phyloP scores from a whole-genome alignment of 2,797 vertebrate genomes.

The Lacerta agilis region DNA sequence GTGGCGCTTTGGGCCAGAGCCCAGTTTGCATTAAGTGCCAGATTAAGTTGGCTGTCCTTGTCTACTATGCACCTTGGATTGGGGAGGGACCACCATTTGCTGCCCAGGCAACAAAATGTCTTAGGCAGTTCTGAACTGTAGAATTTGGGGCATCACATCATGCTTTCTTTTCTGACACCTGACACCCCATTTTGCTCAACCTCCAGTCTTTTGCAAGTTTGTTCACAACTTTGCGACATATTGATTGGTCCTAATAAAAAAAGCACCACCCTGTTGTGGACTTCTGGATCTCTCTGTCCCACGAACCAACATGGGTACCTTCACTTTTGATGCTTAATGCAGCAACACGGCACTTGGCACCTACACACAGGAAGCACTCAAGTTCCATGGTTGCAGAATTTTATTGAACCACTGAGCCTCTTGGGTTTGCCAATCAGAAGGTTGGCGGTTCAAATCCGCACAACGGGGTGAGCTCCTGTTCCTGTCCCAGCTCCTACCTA shows the following conservation, averaged over 20 bases:
- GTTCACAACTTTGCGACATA: not conserved
- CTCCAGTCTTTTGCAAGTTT: not conserved
- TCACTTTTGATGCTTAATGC: not conserved
- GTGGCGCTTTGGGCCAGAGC: no score
- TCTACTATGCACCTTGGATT: no score
- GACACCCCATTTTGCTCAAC: not conserved
- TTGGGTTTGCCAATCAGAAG: no score
- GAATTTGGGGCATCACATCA: not conserved
- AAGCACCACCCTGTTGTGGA: not conserved
- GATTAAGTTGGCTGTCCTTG: not conserved
- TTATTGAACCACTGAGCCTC: not conserved
- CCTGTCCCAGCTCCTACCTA: no score
- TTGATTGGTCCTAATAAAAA: not conserved
- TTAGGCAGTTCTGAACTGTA: not conserved
- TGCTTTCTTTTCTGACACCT: not conserved
- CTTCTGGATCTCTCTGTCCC: not conserved
- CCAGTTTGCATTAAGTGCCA: not conserved
- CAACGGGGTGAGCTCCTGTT: no score
- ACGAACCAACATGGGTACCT: not conserved
- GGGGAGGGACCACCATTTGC: not conserved
- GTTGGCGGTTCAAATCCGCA: no score
- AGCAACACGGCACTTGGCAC: not conserved
- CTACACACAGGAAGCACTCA: conserved; percentile 62
- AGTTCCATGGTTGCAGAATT: conserved; percentile 12
- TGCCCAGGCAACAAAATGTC: not conserved